Base-by-base conservation (phyloP, 2,888 invertebrate species). In the Leucoma salicis region DNA sequence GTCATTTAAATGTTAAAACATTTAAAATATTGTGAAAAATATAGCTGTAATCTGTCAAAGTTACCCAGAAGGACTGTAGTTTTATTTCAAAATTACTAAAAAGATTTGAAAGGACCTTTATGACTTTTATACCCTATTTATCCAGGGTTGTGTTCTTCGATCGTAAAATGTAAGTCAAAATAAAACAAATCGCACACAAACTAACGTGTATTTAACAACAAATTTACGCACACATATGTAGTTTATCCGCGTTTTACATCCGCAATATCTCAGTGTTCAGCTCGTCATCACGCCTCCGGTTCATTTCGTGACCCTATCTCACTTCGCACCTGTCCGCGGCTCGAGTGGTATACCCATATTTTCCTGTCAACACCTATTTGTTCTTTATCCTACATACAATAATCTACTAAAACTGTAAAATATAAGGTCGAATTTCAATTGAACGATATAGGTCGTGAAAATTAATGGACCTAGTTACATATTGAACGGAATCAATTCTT, bases 281-380 rank as follows among this genome's bases (percentile, higher is more conserved):
- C 50, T 60, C 58, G 42, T 41, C 54, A 48, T 57, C 57, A 63
- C 46, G 46, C 31, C 49, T 52, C 48, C 43, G 46, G 43, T 59
- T 57, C 59, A 63, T 64, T 60, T 60, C 59, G 58, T 43, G 47
- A 28, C 38, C 59, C 52, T 51, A 62, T 56, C 62, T 53, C 53
- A 53, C 33, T 46, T 48, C 49, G 39, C 70, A 70, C 70, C 70
- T 70, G 66, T 62, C 52, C 52, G 37, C 55, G 42, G 58, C 14
- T 59, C 70, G 72, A 68, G 71, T 66, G 53, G 72, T 73, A 75
- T 67, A 66, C 67, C 66, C 64, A 74, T 73, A 77, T 78, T 78
- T 72, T 73, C 67, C 73, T 73, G 68, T 70, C 65, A 66, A 69
- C 67, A 58, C 57, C 49, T 64, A 42, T 58, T 63, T 57, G 53